phyloP scores from a whole-genome alignment of 2,113 vertebrate genomes.

The Sander vitreus region DNA sequence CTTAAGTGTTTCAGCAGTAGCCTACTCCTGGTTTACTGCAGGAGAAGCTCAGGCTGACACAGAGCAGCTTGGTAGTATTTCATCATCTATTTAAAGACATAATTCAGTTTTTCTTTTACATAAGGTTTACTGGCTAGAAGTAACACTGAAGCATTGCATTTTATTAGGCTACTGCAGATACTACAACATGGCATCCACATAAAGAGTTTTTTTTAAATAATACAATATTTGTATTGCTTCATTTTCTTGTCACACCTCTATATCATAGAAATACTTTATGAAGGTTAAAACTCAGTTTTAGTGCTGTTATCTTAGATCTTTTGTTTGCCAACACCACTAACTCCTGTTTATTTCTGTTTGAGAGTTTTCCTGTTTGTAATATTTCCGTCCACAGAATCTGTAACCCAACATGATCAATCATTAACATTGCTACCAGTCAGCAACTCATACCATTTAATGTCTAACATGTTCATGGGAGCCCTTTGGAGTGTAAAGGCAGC shows the following conservation, averaged over 20 bases:
- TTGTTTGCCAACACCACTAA: no score
- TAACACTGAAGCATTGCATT: not conserved
- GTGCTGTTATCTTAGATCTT: no score
- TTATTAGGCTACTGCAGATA: not conserved
- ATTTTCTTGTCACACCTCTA: not conserved
- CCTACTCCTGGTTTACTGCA: not conserved
- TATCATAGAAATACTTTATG: not conserved
- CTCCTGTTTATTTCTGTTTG: no score
- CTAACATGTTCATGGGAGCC: not conserved
- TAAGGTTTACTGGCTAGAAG: not conserved
- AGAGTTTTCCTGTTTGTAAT: no score
- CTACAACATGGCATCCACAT: no score
- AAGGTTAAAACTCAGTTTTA: not conserved
- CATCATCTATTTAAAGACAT: not conserved
- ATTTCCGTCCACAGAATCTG: not conserved
- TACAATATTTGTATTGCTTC: no score
- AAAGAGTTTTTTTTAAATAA: no score
- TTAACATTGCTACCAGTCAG: no score
- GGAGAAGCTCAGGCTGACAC: constrained; percentile 1
- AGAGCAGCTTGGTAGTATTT: not conserved
- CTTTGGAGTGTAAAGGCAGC: not conserved
- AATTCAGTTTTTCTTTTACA: not conserved
- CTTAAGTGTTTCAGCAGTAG: no score
- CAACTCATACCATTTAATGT: no score
- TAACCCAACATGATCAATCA: not conserved